Conservation (phyloP, 2,888 invertebrate species). For the Apotomis capreana region DNA sequence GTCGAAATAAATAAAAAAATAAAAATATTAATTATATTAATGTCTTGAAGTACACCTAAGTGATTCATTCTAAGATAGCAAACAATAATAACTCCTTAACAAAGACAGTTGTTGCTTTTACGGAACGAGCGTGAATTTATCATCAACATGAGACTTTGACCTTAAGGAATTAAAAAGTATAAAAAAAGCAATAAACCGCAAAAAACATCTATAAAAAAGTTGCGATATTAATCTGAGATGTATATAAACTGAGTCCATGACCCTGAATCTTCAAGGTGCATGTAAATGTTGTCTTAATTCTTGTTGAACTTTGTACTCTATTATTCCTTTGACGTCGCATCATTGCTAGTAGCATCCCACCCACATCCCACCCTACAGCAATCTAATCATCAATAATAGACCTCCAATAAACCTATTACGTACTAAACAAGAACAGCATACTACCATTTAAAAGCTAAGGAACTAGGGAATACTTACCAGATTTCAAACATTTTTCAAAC, state of each 20-base stretch:
- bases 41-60: neutral
- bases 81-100: neutral
- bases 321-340: constrained; percentile 17
- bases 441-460: constrained; percentile 1
- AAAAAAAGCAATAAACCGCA: neutral
- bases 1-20: too few relatives aligned
- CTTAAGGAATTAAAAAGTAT: too few relatives aligned
- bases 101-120: neutral
- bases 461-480: constrained; percentile 84
- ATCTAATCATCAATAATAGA: constrained; percentile 36
- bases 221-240: neutral
- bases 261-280: constrained; percentile 12
- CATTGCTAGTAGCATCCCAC: constrained; percentile 13
- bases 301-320: constrained; percentile 32
- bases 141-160: neutral
- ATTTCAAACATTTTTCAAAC: constrained; percentile 88
- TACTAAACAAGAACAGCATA: neutral
- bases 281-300: neutral
- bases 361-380: constrained; percentile 26
- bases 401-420: constrained; percentile 37
- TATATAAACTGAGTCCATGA: neutral
- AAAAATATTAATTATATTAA: neutral
- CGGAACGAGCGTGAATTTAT: neutral
- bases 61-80: neutral
- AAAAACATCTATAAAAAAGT: neutral